Percentiles rank a stretch among this genome's conserved stretches.
Conservation (phyloP, 2,888 invertebrate genomes). For the Melipona bicolor region DNA sequence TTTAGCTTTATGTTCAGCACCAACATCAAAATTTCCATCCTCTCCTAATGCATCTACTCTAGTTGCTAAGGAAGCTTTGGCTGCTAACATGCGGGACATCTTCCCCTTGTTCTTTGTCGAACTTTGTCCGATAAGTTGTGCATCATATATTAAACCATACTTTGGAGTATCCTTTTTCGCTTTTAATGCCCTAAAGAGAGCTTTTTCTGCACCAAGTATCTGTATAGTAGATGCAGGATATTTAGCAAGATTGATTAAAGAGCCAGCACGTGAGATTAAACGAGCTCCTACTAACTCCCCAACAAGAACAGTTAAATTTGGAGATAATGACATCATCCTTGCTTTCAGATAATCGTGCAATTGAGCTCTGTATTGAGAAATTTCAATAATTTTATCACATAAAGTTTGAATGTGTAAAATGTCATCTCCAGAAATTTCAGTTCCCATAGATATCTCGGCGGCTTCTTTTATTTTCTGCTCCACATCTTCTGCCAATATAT, state of each 20-base stretch:
- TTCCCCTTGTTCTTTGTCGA: slow-evolving; percentile 96
- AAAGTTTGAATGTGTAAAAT: slow-evolving; percentile 95
- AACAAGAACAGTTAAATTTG: slow-evolving; percentile 97
- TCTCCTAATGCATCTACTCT: slow-evolving; percentile 98
- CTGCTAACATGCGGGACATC: slow-evolving; percentile 98
- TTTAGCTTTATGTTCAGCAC: slow-evolving; percentile 95
- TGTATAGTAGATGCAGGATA: slow-evolving; percentile 99
- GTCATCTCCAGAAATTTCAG: slow-evolving; percentile 98
- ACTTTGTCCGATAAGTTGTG: slow-evolving; percentile 95
- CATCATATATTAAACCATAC: slow-evolving; percentile 99
- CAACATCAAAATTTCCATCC: slow-evolving; percentile 92
- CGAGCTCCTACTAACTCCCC: slow-evolving; percentile 99
- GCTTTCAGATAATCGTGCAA: slow-evolving; percentile 97
- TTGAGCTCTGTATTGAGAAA: slow-evolving; percentile 95
- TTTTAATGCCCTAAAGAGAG: slow-evolving; percentile 97
- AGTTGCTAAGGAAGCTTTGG: slow-evolving; percentile 96
- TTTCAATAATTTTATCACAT: slow-evolving; percentile 97
- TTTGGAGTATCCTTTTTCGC: slow-evolving; percentile 99
- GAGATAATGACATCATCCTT: slow-evolving; percentile 99
- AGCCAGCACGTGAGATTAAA: slow-evolving; percentile 98
- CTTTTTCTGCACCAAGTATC: slow-evolving; percentile 99
- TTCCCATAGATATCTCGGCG: slow-evolving; percentile 99
- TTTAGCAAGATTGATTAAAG: slow-evolving; percentile 97
- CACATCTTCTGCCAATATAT: slow-evolving; percentile 95
- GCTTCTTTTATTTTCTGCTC: slow-evolving; percentile 97